phyloP scores from a whole-genome alignment of 2,113 vertebrate species.

The Pelecanoides urinatrix region DNA sequence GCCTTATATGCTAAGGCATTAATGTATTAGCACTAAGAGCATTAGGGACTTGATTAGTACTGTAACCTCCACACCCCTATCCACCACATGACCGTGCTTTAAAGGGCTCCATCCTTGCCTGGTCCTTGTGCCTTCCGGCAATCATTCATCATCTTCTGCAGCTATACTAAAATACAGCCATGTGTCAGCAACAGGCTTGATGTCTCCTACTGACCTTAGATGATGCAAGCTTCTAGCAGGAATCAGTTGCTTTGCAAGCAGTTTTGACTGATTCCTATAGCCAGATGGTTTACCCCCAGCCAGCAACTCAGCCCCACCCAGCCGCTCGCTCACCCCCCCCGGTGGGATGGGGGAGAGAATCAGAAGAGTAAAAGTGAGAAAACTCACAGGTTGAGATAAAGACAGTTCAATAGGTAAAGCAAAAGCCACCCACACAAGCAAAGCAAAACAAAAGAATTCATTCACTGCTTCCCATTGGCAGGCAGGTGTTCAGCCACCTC shows the following conservation, averaged over 20 bases:
- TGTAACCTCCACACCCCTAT: background rate
- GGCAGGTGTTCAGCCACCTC: no score
- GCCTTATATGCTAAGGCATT: background rate
- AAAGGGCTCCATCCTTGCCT: background rate
- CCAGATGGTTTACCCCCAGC: no score
- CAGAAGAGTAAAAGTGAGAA: no score
- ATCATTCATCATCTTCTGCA: background rate
- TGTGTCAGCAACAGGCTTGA: background rate
- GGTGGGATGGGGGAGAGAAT: no score
- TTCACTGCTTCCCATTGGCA: no score
- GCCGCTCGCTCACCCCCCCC: no score
- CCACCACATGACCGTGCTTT: background rate
- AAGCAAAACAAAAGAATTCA: no score
- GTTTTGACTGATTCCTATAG: background rate
- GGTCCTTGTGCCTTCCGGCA: background rate
- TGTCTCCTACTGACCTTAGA: background rate
- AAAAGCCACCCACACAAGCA: no score
- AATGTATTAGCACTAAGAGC: conserved; percentile 27
- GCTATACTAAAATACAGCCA: background rate
- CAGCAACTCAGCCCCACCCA: no score
- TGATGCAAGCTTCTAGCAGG: background rate
- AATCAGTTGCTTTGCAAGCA: background rate
- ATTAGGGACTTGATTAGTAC: background rate
- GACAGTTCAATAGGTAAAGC: no score
- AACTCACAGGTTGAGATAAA: no score